Evolutionary conservation across 30 jellyfish, hydroid and myxozoan genomes (phyloP).

Genomic region (Haliclystus octoradiatus): DNA sequence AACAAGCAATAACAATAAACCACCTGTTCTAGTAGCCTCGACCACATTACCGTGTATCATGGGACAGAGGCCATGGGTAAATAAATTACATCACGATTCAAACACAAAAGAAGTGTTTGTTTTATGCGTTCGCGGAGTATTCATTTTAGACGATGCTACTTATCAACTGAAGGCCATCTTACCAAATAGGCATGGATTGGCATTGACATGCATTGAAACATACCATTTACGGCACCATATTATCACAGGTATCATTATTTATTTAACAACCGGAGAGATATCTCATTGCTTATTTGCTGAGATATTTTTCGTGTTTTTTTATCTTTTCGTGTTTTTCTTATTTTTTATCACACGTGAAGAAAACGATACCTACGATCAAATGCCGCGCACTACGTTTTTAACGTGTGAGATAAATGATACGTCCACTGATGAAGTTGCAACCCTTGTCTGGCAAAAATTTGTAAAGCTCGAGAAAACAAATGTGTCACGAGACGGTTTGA

Average conservation of each 20-base stretch:
- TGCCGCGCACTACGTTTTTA: no score
- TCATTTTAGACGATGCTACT: slow-evolving; percentile 23
- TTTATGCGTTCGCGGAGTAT: slow-evolving; percentile 45
- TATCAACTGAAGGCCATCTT: slow-evolving; percentile 10
- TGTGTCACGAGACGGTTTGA: no score
- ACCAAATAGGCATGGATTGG: slow-evolving; percentile 65
- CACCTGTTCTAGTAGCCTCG: slow-evolving; percentile 39
- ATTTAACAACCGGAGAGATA: background rate
- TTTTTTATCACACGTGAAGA: no score
- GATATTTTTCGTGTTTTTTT: no score
- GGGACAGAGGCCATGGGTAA: slow-evolving; percentile 56
- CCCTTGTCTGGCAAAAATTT: no score
- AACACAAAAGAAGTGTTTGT: slow-evolving; percentile 43
- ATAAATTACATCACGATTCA: slow-evolving; percentile 18
- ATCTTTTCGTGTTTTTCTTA: no score
- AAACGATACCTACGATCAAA: no score
- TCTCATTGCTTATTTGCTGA: no score
- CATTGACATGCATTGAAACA: slow-evolving; percentile 42
- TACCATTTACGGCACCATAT: slow-evolving; percentile 38
- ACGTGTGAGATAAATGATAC: no score
- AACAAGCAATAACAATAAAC: slow-evolving; percentile 28
- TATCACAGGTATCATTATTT: slow-evolving; percentile 56
- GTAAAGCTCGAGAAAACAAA: no score
- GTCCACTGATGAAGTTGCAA: no score
- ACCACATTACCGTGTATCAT: slow-evolving; percentile 5